Base-by-base conservation (phyloP, 1,140 invertebrate species). In the Ceratosolen solmsi region DNA sequence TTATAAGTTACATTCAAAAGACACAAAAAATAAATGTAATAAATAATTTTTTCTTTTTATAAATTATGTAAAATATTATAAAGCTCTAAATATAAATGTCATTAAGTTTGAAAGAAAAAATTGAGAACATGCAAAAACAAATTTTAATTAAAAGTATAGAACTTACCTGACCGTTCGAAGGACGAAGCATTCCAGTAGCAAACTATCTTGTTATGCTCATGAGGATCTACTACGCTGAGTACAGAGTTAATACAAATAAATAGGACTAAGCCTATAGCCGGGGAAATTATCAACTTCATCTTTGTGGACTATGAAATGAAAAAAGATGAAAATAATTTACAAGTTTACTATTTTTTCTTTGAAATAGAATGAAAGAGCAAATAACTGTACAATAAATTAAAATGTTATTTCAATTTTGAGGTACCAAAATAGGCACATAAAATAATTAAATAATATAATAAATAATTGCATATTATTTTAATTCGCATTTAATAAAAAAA, bases 151-250 rank as follows among this genome's bases (percentile, higher is more conserved):
- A 49, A 25, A 58, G 51, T 5, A 74, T 56, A 38, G 2, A 74
- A 15, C n/a, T 76, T 41, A 82, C 80, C 80, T 13, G 36, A n/a
- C 9, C 80, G 73, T 36, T 82, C 73, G 60, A 91, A 91, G 30
- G 93, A 91, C 58, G 91, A 90, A 22, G 90, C 91, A 65, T 92
- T 92, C 89, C 92, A 93, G 79, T 90, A 93, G 81, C 93, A 93
- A 36, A 93, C 92, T 0, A 93, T 89, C 82, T 92, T 93, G 70
- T 84, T 89, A 79, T 91, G 90, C 38, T 89, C 89, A 63, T 89
- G 85, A 49, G 85, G 78, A 76, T 88, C 87, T 30, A 83, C 84
- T 27, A 82, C 84, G 2, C 83, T 76, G 3, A 85, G 54, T 11
- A 81, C 84, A 8, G 82, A 74, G 15, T 85, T 77, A 4, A 86